phyloP scores from a whole-genome alignment of 1,140 invertebrate species.

The Zaprionus camerounensis region DNA sequence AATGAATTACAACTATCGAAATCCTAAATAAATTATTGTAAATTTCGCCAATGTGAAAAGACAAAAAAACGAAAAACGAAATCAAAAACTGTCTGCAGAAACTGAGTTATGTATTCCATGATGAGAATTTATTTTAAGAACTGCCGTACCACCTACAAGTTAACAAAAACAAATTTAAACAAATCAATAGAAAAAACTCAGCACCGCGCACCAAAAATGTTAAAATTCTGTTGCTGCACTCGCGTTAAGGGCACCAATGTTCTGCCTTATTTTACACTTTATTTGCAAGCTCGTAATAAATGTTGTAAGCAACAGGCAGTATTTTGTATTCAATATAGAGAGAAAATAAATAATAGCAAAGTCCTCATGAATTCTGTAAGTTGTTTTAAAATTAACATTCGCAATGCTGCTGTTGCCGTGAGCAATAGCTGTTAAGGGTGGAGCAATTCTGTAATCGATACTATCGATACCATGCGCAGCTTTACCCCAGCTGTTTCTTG shows the following conservation, averaged over 20 bases:
- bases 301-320: slow-evolving; percentile 16
- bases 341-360: not conserved
- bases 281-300: slow-evolving; percentile 59
- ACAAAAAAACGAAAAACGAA: too few species aligned
- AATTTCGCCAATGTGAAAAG: slow-evolving; percentile 53
- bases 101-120: slow-evolving; percentile 59
- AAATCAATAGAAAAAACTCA: slow-evolving; percentile 21
- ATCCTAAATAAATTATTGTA: slow-evolving; percentile 80
- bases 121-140: slow-evolving; percentile 59
- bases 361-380: too few species aligned
- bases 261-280: slow-evolving; percentile 52
- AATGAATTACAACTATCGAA: slow-evolving; percentile 54
- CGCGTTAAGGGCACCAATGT: slow-evolving; percentile 32
- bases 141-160: slow-evolving; percentile 68
- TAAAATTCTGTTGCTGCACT: slow-evolving; percentile 56
- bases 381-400: not conserved
- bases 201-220: slow-evolving; percentile 52
- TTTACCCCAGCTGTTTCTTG: slow-evolving; percentile 47
- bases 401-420: not conserved
- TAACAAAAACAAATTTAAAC: slow-evolving; percentile 15
- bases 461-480: slow-evolving; percentile 43
- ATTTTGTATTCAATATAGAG: not conserved
- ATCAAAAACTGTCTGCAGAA: slow-evolving; percentile 8
- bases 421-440: slow-evolving; percentile 24
- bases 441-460: slow-evolving; percentile 26